Percentiles rank a stretch among this genome's conserved stretches.
phyloP scores from a whole-genome alignment of 2,797 vertebrate genomes.

The Poecilia gillii region DNA sequence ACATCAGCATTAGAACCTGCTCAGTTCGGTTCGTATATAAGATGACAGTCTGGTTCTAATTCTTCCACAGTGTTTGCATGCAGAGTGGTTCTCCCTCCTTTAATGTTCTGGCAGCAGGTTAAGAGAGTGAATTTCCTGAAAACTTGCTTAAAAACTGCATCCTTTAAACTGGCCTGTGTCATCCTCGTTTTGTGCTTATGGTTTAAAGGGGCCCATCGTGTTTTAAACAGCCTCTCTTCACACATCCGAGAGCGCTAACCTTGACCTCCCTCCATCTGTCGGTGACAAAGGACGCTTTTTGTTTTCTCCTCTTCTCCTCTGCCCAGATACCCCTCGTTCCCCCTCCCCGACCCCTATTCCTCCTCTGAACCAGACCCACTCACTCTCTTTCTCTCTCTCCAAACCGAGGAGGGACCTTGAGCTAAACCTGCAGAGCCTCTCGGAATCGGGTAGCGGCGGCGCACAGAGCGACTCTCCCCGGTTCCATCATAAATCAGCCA shows the following conservation, averaged over 20 bases:
- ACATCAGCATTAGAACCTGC: not conserved
- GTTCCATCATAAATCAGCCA: conserved; percentile 87
- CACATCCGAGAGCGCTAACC: conserved; percentile 75
- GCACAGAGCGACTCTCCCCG: conserved; percentile 82
- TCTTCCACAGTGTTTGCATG: not conserved
- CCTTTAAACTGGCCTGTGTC: conserved; percentile 14
- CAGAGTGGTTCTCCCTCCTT: not conserved
- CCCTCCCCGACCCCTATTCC: conserved; percentile 54
- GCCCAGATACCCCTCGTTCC: conserved; percentile 19
- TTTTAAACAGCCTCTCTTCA: conserved; percentile 27
- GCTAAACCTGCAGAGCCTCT: conserved; percentile 78
- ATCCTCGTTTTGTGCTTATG: conserved; percentile 15
- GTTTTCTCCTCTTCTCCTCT: conserved; percentile 25
- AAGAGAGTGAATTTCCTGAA: not conserved
- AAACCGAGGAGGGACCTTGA: conserved; percentile 87
- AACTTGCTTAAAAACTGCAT: conserved; percentile 18
- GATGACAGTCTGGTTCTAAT: not conserved
- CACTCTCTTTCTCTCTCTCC: conserved; percentile 13
- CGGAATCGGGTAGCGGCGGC: conserved; percentile 71
- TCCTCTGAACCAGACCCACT: conserved; percentile 11
- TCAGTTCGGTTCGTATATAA: not conserved
- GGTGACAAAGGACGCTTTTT: conserved; percentile 81
- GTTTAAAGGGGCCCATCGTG: conserved; percentile 7
- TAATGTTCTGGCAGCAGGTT: not conserved
- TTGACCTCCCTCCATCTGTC: conserved; percentile 96